These are phyloP conservation scores for Ceratina calcarata DNA, from an alignment of 1,140 invertebrate species.

Conservation along the genomic window DNA sequence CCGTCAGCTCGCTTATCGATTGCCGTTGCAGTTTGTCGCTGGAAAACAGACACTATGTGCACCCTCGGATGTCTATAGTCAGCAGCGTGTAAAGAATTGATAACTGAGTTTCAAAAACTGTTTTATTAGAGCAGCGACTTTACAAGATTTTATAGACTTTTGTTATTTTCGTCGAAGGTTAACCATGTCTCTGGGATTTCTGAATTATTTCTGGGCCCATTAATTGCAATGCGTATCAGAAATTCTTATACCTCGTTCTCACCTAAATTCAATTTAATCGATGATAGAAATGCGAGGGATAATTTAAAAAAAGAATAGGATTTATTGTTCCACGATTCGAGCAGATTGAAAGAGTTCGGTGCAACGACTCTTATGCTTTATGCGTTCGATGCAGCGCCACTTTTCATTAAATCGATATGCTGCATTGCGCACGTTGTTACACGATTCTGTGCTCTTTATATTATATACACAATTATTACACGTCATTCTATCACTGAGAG, in stretches of 20 bases:
- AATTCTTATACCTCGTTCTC: no score
- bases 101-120: background rate
- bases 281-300: no score
- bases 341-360: background rate
- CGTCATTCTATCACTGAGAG: slow-evolving; percentile 30
- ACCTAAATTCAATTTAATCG: no score
- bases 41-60: background rate
- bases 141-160: background rate
- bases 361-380: slow-evolving; percentile 44
- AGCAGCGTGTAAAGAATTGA: slow-evolving; percentile 21
- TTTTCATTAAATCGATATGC: slow-evolving; percentile 53
- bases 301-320: no score
- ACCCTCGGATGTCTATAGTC: slow-evolving; percentile 1
- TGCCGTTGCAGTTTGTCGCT: slow-evolving; percentile 2
- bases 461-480: slow-evolving; percentile 45
- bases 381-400: slow-evolving; percentile 38
- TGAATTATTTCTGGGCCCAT: no score
- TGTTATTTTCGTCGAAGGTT: no score
- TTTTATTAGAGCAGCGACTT: background rate
- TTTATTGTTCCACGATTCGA: background rate
- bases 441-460: slow-evolving; percentile 50
- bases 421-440: slow-evolving; percentile 50
- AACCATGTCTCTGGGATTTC: no score
- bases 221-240: no score
- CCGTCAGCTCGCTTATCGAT: slow-evolving; percentile 29